Evolutionary conservation across 1,140 invertebrate genomes (phyloP).

Genomic region (Eurosta solidaginis): DNA sequence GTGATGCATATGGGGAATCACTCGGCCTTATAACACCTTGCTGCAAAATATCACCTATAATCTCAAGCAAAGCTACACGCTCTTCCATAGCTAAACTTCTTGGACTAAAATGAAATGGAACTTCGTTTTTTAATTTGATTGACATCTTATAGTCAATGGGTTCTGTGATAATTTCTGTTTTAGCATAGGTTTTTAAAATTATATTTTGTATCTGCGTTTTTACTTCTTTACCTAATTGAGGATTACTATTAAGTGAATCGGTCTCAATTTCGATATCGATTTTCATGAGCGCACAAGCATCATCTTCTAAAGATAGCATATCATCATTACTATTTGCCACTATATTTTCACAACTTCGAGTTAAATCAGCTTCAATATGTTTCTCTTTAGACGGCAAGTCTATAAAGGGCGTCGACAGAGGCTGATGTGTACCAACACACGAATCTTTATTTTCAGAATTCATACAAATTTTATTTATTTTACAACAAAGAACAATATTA

Average conservation of each 20-base stretch:
- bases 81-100: constrained; percentile 38
- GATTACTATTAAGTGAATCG: neutral
- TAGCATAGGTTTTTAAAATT: neutral
- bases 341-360: neutral
- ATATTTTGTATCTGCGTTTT: too few relatives aligned
- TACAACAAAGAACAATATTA: too few relatives aligned
- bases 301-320: neutral
- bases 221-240: neutral
- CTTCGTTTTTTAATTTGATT: constrained; percentile 32
- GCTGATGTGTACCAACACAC: neutral
- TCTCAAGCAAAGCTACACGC: constrained; percentile 35
- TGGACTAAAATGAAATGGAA: constrained; percentile 37
- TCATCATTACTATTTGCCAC: neutral
- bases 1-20: too few relatives aligned
- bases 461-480: neutral
- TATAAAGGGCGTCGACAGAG: too few relatives aligned
- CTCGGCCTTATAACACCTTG: constrained; percentile 40
- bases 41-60: constrained; percentile 42
- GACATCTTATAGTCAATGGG: constrained; percentile 18
- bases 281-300: neutral
- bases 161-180: neutral
- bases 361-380: neutral
- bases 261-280: neutral
- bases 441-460: neutral
- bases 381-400: neutral